Evolutionary conservation across 2,888 invertebrate genomes (phyloP), one percentile per base, ranked within the genome.

Genomic region (Lampropteryx suffumata): DNA sequence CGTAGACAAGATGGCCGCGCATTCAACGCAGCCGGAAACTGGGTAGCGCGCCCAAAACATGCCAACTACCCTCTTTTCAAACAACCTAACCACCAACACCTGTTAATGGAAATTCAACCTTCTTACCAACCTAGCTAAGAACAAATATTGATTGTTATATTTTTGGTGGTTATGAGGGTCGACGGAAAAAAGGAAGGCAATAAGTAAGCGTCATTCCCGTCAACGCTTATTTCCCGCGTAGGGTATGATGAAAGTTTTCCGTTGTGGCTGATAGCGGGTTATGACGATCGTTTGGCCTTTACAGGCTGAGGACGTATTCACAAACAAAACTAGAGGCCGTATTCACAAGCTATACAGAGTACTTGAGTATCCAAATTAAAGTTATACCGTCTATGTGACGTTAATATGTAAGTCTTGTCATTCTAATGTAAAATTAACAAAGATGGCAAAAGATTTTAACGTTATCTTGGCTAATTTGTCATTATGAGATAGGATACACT

Each of bases 1-100:
- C 90, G 79, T 67, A 78, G 79, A 82, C 87, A 88, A 88, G 87
- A 88, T 87, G 88, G 87, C 86, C 77, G 80, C 67, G 73, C 79
- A 78, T 80, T 83, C 80, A 80, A 73, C 73, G 76, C 76, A 71
- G 65, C 78, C 79, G 88, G 87, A 88, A 84, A 81, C 84, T 82
- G 79, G 79, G 75, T 76, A 69, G 69, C 74, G 71, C 71, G 64
- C 76, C 76, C 74, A 69, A 76, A 73, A 84, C 83, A 81, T 69
- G 78, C 79, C 76, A 74, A 74, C 64, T 47, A 57, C 34, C 40
- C 35, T 26, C 33, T 4, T 12, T 0, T 3, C 33, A 58, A 62
- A 57, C 50, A 30, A 42, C 55, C 11, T 29, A 67, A 64, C 55
- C 10, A 35, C 47, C 11, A 0, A 3, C 9, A 0, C 1, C 1